These are phyloP conservation scores for Polyodon spathula DNA, from an alignment of 2,113 vertebrate genomes.

Conservation along the genomic window DNA sequence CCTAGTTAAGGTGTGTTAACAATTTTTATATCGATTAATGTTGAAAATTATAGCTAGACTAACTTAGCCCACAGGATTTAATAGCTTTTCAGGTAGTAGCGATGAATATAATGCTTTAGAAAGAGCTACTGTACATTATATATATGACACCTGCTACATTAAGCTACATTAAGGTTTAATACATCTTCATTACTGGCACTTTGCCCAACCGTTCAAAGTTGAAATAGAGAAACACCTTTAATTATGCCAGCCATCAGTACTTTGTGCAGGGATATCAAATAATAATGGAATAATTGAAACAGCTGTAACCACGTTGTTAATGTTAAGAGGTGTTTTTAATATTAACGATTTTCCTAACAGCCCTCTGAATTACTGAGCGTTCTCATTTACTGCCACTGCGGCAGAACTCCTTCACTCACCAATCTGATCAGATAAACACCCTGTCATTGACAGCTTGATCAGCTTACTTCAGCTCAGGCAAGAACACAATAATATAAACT, in stretches of 20 bases:
- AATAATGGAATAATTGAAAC: slow-evolving; percentile 59
- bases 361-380: slow-evolving; percentile 43
- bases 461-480: too few relatives aligned
- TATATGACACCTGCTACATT: slow-evolving; percentile 99
- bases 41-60: slow-evolving; percentile 77
- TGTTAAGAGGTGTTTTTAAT: slow-evolving; percentile 64
- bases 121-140: slow-evolving; percentile 98
- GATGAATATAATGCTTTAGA: slow-evolving; percentile 99
- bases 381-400: slow-evolving; percentile 29
- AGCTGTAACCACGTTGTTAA: slow-evolving; percentile 53
- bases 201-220: slow-evolving; percentile 95
- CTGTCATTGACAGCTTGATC: too few relatives aligned
- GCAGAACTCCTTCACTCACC: not conserved
- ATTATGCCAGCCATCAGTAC: slow-evolving; percentile 52
- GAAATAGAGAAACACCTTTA: slow-evolving; percentile 82
- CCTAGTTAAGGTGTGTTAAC: slow-evolving; percentile 96
- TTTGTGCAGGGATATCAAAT: slow-evolving; percentile 55
- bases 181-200: slow-evolving; percentile 99
- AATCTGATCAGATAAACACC: too few relatives aligned
- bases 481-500: too few relatives aligned
- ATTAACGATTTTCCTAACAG: slow-evolving; percentile 65
- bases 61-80: slow-evolving; percentile 88
- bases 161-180: slow-evolving; percentile 99
- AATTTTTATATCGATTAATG: slow-evolving; percentile 98
- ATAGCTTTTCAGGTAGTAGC: slow-evolving; percentile 99